phyloP scores from a whole-genome alignment of 2,797 vertebrate species.

The Poecilia picta region DNA sequence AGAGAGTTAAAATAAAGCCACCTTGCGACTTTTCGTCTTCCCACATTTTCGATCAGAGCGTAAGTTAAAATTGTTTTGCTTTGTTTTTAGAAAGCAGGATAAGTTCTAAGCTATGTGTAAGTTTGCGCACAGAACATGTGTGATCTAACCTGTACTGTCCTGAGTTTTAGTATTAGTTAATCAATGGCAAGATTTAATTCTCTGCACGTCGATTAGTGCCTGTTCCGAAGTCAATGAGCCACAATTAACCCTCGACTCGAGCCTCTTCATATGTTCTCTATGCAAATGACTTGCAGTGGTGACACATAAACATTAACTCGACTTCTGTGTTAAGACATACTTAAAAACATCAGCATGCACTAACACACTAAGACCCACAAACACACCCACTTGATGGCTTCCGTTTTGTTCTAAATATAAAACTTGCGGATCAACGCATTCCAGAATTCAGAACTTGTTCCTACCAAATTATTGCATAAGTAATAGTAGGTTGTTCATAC shows the following conservation, averaged over 20 bases:
- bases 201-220: conserved; percentile 31
- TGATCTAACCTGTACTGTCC: neutral
- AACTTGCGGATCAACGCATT: conserved; percentile 27
- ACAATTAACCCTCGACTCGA: conserved; percentile 13
- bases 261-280: conserved; percentile 18
- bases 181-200: conserved; percentile 14
- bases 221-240: conserved; percentile 45
- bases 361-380: conserved; percentile 41
- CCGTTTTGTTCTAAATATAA: conserved; percentile 42
- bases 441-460: conserved; percentile 32
- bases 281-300: conserved; percentile 41
- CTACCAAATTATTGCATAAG: conserved; percentile 52
- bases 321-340: conserved; percentile 27
- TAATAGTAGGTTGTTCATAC: conserved; percentile 40
- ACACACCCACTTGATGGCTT: conserved; percentile 35
- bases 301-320: conserved; percentile 63
- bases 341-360: conserved; percentile 55
- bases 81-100: neutral
- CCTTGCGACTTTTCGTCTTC: neutral
- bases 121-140: neutral
- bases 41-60: neutral
- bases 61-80: neutral
- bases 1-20: neutral
- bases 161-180: conserved; percentile 42
- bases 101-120: neutral